Base-by-base conservation (phyloP, 2,113 vertebrate species). In the Phoxinus phoxinus region DNA sequence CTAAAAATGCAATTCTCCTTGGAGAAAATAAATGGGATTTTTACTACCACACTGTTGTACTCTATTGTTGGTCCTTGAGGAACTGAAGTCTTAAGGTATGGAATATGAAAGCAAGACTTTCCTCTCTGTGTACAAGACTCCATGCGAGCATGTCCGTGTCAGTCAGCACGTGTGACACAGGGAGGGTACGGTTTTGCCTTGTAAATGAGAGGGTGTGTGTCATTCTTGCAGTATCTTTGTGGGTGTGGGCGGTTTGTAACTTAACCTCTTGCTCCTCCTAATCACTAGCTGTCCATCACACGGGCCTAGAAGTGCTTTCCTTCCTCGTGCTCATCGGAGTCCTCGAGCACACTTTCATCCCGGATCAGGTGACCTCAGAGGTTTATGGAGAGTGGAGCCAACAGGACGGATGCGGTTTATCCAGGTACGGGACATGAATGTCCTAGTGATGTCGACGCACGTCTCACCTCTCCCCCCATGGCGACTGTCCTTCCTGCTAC, bases 331-430 rank as follows among this genome's bases (percentile, higher is more conserved):
- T 83, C 69, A 74, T 86, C 83, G 41, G 83, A 87, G 58, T 76
- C 85, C 86, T 85, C 67, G 35, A 59, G 71, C 87, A 89, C 75
- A 81, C 89, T 90, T 90, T 90, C 85, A 90, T 86, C 87, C 59
- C 69, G 25, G 82, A 90, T 90, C 87, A 51, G 74, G 67, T 88
- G 87, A 88, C 89, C 25, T 37, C 46, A 51, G 59, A 69, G 80
- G 67, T 87, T 80, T 80, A 72, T 59, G 80, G 51, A 79, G 82
- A 89, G 84, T 30, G 81, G 56, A 84, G 88, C 61, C 85, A 86
- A 53, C 84, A 51, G 67, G 85, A 71, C 61, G 85, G 86, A 80
- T 86, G 86, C 81, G 89, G 87, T 83, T 80, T 73, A 76, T 83
- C 79, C 83, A 85, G 83, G 82, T 85, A 86, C 46, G 37, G 63